phyloP scores from a whole-genome alignment of 2,113 vertebrate genomes.

The Eretmochelys imbricata region DNA sequence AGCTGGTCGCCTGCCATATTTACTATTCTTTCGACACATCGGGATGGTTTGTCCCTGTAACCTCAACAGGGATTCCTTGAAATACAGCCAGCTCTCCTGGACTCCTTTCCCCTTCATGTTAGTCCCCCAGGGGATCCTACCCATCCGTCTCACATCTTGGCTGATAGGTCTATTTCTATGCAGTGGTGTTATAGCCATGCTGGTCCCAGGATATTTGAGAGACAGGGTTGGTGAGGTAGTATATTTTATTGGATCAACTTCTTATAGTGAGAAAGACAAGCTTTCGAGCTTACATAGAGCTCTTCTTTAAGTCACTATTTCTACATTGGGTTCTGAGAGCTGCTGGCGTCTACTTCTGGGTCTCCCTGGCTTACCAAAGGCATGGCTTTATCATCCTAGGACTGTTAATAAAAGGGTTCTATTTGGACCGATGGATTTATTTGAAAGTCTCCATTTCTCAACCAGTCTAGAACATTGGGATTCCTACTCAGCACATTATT shows the following conservation, averaged over 20 bases:
- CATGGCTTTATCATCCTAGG: background rate
- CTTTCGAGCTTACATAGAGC: background rate
- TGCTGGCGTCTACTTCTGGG: background rate
- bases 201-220: background rate
- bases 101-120: too few relatives aligned
- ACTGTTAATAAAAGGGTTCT: background rate
- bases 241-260: background rate
- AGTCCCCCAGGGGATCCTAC: too few relatives aligned
- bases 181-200: background rate
- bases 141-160: background rate
- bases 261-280: background rate
- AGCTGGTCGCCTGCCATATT: too few relatives aligned
- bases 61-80: too few relatives aligned
- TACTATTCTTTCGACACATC: too few relatives aligned
- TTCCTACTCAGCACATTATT: rapidly evolving
- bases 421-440: background rate
- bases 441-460: background rate
- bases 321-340: background rate
- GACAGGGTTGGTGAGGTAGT: background rate
- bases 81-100: too few relatives aligned
- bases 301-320: background rate
- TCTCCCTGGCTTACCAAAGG: background rate
- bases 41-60: too few relatives aligned
- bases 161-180: background rate
- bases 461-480: background rate